These are phyloP conservation scores for Didymodactylos carnosus DNA, from an alignment of 2,888 invertebrate species.

Conservation along the genomic window DNA sequence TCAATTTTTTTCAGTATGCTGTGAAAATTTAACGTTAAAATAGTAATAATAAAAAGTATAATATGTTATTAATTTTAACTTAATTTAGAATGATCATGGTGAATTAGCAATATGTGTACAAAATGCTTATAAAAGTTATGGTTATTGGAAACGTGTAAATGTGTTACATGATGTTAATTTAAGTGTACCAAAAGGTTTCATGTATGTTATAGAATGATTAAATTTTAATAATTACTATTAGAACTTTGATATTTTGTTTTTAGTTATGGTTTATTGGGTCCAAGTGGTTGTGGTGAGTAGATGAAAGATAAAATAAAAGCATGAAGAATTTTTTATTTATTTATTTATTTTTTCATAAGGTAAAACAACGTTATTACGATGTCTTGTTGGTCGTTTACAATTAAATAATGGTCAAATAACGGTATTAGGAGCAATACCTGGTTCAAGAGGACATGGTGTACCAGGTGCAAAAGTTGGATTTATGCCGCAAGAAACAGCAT, in stretches of 20 bases:
- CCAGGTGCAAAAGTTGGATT: slow-evolving; percentile 86
- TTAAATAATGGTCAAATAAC: slow-evolving; percentile 67
- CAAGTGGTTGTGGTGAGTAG: slow-evolving; percentile 66
- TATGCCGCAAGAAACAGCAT: slow-evolving; percentile 56
- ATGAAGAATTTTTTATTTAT: background rate
- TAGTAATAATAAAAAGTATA: too few species aligned
- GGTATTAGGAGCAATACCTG: slow-evolving; percentile 72
- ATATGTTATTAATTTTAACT: too few species aligned
- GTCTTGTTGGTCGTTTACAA: slow-evolving; percentile 67
- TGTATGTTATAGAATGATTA: slow-evolving; percentile 47
- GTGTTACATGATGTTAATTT: slow-evolving; percentile 51
- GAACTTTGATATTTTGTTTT: background rate
- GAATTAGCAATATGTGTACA: background rate
- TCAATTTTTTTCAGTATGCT: too few species aligned
- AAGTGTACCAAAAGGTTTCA: slow-evolving; percentile 78
- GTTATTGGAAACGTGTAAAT: background rate
- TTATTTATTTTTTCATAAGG: slow-evolving; percentile 19
- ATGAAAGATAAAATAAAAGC: background rate
- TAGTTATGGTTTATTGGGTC: slow-evolving; percentile 79
- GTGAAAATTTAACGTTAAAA: too few species aligned
- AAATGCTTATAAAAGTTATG: background rate
- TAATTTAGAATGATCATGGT: background rate
- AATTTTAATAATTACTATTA: background rate
- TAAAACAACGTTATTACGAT: slow-evolving; percentile 73
- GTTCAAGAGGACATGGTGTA: slow-evolving; percentile 64